Conservation (phyloP, 2,113 vertebrate genomes). For the Vireo altiloquus region DNA sequence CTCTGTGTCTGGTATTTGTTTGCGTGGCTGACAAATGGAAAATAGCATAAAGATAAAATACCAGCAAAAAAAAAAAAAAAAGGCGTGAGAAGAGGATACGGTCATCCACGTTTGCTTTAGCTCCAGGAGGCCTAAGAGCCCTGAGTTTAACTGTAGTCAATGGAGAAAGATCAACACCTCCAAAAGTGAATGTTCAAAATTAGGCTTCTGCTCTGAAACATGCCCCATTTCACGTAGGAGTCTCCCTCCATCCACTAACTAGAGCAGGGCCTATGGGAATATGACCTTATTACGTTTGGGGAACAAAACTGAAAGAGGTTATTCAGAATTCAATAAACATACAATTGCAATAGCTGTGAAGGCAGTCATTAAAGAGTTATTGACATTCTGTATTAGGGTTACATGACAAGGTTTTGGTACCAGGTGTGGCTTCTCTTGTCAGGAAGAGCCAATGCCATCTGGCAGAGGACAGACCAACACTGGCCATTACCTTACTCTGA, state of each 20-base stretch:
- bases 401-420: not conserved
- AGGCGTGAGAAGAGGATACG: not conserved
- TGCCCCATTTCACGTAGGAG: not conserved
- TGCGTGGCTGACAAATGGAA: not conserved
- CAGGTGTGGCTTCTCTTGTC: not conserved
- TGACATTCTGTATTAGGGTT: not conserved
- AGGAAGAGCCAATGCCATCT: not conserved
- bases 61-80: too few species aligned
- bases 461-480: not conserved
- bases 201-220: not conserved
- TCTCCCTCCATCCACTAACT: not conserved
- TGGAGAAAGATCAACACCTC: not conserved
- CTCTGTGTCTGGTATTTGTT: not conserved
- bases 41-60: not conserved
- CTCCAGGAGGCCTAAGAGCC: not conserved
- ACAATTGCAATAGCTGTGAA: not conserved
- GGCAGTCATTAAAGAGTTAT: not conserved
- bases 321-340: not conserved
- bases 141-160: not conserved
- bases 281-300: not conserved
- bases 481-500: not conserved
- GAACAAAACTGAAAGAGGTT: not conserved
- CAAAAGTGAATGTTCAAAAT: not conserved
- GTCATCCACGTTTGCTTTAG: not conserved
- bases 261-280: not conserved